Evolutionary conservation across 2,797 vertebrate genomes (phyloP), one percentile per base, ranked within the genome.

Genomic region (Hoplostethus mediterraneus): DNA sequence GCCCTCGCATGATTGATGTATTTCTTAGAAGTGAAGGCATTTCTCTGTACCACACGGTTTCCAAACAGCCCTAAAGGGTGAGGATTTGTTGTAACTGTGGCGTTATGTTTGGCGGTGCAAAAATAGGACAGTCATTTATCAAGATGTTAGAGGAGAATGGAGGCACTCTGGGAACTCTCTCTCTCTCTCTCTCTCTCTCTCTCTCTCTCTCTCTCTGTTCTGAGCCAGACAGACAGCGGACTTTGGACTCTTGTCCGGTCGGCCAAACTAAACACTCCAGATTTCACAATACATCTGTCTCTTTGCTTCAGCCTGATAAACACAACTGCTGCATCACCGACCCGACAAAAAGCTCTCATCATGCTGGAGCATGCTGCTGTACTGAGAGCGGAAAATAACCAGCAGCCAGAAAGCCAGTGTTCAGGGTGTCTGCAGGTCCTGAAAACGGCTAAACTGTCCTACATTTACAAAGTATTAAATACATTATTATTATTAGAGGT

Each of bases 211-310:
- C 14, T 31, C 1, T 57, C 42, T 17, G 1, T 57, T 6, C 6
- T 2, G 3, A 21, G 21, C 21, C 40, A 61, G 54, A 40, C 63
- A 76, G 74, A 55, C 21, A 17, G 51, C 49, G 66, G 64, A 69
- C 75, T 66, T 77, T 81, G 79, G 44, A 54, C 70, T 42, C 12
- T 56, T 12, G 71, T 36, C 48, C 48, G 4, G 28, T 12, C 51
- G 38, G 79, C 75, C 79, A 81, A 66, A 66, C 63, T 60, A 71
- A 77, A 70, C 69, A 70, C 31, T 55, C 36, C 54, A 21, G 28
- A 60, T 63, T 65, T 69, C 31, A 40, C 61, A 56, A 73, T 54
- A 60, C 40, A 49, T 68, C 53, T 69, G 36, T 59, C n/a, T 60
- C 51, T 44, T 70, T 64, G 31, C 45, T 56, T 56, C 52, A 44